Evolutionary conservation across 2,888 invertebrate genomes (phyloP).

Genomic region (Ctena decussata): DNA sequence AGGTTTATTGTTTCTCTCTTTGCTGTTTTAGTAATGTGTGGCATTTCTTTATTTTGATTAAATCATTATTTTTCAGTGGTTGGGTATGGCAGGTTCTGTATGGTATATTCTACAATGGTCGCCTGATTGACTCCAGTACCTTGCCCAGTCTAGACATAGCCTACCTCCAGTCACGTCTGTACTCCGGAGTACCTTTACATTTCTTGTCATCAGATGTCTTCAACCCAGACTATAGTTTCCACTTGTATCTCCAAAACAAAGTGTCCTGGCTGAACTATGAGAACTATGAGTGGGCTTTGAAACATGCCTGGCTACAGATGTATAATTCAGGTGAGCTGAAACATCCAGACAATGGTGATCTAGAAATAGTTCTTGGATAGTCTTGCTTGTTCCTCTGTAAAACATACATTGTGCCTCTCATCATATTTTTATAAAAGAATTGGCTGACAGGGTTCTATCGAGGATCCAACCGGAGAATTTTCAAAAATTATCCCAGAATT

Average conservation of each 20-base stretch:
- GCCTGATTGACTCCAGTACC: slow-evolving; percentile 54
- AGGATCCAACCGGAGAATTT: too few relatives aligned
- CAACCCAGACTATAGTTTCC: slow-evolving; percentile 31
- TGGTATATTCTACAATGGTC: slow-evolving; percentile 32
- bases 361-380: too few relatives aligned
- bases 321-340: slow-evolving; percentile 4
- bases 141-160: slow-evolving; percentile 53
- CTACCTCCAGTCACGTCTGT: slow-evolving; percentile 12
- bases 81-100: slow-evolving; percentile 58
- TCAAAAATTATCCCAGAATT: too few relatives aligned
- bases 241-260: slow-evolving; percentile 37
- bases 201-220: not conserved
- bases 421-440: too few relatives aligned
- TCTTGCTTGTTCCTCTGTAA: too few relatives aligned
- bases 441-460: too few relatives aligned
- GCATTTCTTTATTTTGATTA: too few relatives aligned
- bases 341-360: too few relatives aligned
- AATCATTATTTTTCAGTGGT: slow-evolving; percentile 42
- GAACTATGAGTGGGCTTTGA: slow-evolving; percentile 44
- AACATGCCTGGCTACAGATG: slow-evolving; percentile 4
- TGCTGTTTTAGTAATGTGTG: too few relatives aligned
- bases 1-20: too few relatives aligned
- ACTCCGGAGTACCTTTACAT: slow-evolving; percentile 1
- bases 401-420: too few relatives aligned
- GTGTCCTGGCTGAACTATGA: slow-evolving; percentile 52